Conservation (phyloP, 2,113 vertebrate genomes). For the Chamaetylas fuelleborni region DNA sequence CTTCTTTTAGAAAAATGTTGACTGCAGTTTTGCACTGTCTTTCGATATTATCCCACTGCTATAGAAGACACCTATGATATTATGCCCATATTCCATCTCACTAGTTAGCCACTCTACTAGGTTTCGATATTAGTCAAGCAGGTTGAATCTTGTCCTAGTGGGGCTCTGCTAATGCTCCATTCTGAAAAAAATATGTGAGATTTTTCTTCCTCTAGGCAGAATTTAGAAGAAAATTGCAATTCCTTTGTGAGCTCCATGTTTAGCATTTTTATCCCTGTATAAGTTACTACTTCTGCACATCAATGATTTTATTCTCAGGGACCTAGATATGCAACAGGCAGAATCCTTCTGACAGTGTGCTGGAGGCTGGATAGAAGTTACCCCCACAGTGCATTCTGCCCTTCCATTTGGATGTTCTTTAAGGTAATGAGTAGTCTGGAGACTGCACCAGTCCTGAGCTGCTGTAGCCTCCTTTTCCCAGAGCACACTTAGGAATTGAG, state of each 20-base stretch:
- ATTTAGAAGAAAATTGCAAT: not conserved
- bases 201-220: not conserved
- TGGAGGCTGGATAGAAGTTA: not conserved
- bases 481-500: not conserved
- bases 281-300: not conserved
- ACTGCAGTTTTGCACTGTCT: not conserved
- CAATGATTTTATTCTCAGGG: not conserved
- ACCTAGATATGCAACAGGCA: not conserved
- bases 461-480: not conserved
- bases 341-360: not conserved
- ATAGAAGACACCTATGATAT: accelerated
- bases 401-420: not conserved
- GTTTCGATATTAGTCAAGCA: accelerated
- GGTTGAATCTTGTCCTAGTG: not conserved
- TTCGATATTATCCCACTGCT: not conserved
- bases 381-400: not conserved
- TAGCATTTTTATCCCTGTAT: not conserved
- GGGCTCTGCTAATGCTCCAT: not conserved
- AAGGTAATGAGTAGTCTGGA: not conserved
- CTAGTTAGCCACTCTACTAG: not conserved
- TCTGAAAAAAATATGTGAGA: not conserved
- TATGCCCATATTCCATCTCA: not conserved
- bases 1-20: not conserved
- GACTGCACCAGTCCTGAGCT: not conserved
- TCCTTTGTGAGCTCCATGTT: not conserved